phyloP scores from a whole-genome alignment of 2,888 invertebrate genomes.

The Pogonocherus hispidulus region DNA sequence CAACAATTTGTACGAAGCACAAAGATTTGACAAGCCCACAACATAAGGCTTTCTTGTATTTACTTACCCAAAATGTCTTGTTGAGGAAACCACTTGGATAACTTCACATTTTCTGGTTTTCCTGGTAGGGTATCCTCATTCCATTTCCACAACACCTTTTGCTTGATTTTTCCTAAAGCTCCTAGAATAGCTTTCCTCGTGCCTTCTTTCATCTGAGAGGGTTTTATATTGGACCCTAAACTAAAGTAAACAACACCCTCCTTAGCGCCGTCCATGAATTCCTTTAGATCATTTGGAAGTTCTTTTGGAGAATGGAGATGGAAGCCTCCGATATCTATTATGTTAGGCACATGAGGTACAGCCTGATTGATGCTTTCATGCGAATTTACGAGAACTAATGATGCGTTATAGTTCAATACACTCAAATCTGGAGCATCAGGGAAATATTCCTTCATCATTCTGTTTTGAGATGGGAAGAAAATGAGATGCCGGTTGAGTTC shows the following conservation, averaged over 20 bases:
- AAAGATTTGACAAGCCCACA: too few species aligned
- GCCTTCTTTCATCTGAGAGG: constrained; percentile 70
- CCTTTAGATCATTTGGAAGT: constrained; percentile 67
- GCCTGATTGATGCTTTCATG: constrained; percentile 72
- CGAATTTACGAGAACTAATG: constrained; percentile 59
- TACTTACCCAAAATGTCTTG: constrained; percentile 67
- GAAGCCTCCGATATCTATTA: constrained; percentile 73
- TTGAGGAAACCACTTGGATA: constrained; percentile 60
- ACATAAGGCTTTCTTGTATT: neutral
- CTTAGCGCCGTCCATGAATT: constrained; percentile 69
- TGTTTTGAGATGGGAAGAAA: constrained; percentile 51
- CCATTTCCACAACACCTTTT: constrained; percentile 81
- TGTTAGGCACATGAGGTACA: constrained; percentile 71
- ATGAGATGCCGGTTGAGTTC: constrained; percentile 46
- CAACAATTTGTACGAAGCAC: too few species aligned
- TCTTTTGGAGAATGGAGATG: constrained; percentile 63
- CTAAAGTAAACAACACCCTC: constrained; percentile 67
- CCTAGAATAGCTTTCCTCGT: constrained; percentile 71
- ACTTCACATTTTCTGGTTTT: constrained; percentile 72
- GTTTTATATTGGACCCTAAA: constrained; percentile 74
- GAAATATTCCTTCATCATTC: constrained; percentile 55
- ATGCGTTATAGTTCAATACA: constrained; percentile 53
- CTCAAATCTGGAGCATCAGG: constrained; percentile 55
- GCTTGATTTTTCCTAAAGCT: constrained; percentile 73
- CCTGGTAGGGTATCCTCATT: constrained; percentile 76